These are phyloP conservation scores for Cremastinae sp. DNA, from an alignment of 2,888 invertebrate species.

Conservation along the genomic window DNA sequence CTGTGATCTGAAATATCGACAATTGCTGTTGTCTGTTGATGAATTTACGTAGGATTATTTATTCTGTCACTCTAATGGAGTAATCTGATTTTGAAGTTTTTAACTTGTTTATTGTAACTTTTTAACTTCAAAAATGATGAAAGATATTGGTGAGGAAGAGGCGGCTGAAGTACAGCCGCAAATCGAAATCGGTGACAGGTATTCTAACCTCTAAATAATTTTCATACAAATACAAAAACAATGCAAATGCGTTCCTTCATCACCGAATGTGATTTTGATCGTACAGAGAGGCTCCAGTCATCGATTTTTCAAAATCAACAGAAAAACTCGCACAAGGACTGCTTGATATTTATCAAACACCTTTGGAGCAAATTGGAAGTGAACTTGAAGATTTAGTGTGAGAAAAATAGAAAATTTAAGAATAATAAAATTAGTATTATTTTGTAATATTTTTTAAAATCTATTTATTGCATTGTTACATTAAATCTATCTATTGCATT, in stretches of 20 bases:
- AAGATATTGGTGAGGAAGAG: conserved; percentile 70
- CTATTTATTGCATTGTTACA: conserved; percentile 37
- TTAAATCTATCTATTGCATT: conserved; percentile 37
- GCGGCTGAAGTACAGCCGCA: conserved; percentile 65
- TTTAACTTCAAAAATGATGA: conserved; percentile 69
- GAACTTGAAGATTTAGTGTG: conserved; percentile 80
- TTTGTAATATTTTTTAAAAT: conserved; percentile 69
- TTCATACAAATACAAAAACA: conserved; percentile 2
- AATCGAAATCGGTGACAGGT: conserved; percentile 58
- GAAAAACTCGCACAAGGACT: conserved; percentile 76
- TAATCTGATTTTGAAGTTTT: neutral
- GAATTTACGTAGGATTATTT: neutral
- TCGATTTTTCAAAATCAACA: conserved; percentile 68
- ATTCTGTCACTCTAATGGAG: neutral
- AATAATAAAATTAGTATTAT: conserved; percentile 30
- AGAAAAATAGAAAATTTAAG: conserved; percentile 58
- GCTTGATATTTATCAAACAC: conserved; percentile 75
- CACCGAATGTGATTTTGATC: neutral
- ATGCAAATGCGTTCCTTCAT: neutral
- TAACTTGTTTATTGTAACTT: neutral
- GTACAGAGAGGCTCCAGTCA: conserved; percentile 50
- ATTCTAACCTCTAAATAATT: conserved; percentile 63
- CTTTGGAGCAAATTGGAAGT: conserved; percentile 75
- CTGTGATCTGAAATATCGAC: conserved; percentile 25
- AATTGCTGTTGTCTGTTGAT: conserved; percentile 56